Evolutionary conservation across 2,888 invertebrate genomes (phyloP).

Genomic region (Drosophila setosimentum): DNA sequence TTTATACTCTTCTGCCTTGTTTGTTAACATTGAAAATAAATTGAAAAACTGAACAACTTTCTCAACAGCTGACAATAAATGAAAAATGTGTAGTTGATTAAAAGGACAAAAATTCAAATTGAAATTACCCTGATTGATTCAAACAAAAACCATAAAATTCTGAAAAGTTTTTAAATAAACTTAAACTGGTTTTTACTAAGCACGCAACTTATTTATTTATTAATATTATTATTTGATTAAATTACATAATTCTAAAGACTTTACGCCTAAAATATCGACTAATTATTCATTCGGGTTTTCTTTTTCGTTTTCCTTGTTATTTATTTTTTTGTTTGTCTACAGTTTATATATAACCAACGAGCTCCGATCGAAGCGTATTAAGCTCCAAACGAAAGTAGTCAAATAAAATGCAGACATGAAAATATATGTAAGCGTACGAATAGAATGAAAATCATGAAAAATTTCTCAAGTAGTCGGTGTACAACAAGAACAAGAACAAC

Average conservation of each 20-base stretch:
- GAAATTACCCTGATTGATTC: not conserved
- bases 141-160: not conserved
- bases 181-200: not conserved
- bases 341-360: conserved; percentile 21
- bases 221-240: too few relatives aligned
- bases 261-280: not conserved
- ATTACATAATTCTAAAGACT: too few relatives aligned
- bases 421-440: conserved; percentile 17
- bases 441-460: conserved; percentile 61
- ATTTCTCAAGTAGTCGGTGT: conserved; percentile 62
- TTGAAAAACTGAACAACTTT: too few relatives aligned
- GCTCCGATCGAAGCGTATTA: conserved; percentile 49
- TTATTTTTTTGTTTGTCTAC: not conserved
- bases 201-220: not conserved
- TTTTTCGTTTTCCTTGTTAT: not conserved
- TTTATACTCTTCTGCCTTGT: not conserved
- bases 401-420: conserved; percentile 59
- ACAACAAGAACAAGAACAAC: conserved; percentile 32
- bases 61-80: not conserved
- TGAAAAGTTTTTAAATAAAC: not conserved
- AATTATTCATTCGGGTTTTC: not conserved
- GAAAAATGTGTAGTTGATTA: not conserved
- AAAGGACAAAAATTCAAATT: not conserved
- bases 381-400: conserved; percentile 61
- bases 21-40: not conserved